Percentiles rank a stretch among this genome's conserved stretches.
Conservation (phyloP, 35 echinoderm and acorn worm genomes). For the Patiria miniata region DNA sequence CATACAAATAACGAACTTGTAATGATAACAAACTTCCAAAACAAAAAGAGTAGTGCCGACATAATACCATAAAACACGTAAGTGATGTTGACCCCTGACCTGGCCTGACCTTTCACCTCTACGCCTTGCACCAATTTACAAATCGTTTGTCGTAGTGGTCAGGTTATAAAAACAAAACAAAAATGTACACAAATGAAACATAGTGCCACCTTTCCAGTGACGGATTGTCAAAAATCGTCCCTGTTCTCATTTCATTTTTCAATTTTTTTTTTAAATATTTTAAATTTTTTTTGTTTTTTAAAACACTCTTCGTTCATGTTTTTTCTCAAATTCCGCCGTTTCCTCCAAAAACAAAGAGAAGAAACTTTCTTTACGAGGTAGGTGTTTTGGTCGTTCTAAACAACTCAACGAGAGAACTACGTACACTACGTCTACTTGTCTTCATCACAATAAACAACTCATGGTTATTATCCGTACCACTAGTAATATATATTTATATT, state of each 20-base stretch:
- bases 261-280: not conserved
- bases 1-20: constrained; percentile 17
- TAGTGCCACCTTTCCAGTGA: not conserved
- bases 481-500: constrained; percentile 20
- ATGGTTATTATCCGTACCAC: constrained; percentile 9
- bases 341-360: too few relatives aligned
- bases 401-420: not conserved
- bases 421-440: not conserved
- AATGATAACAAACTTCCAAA: not conserved
- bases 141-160: not conserved
- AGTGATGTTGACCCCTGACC: too few relatives aligned
- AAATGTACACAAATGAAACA: constrained; percentile 15
- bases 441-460: constrained; percentile 17
- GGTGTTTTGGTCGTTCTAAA: not conserved
- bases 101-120: not conserved
- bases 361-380: not conserved
- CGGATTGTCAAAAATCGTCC: not conserved
- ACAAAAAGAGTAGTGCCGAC: not conserved
- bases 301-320: not conserved
- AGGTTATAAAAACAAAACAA: too few relatives aligned
- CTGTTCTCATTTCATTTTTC: not conserved
- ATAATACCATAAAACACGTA: too few relatives aligned
- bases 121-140: constrained; percentile 1
- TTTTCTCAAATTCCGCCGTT: not conserved
- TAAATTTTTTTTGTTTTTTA: not conserved